Percentiles rank a stretch among this genome's conserved stretches.
Conservation (phyloP, 2,888 invertebrate species). For the Athripsodes cinereus region DNA sequence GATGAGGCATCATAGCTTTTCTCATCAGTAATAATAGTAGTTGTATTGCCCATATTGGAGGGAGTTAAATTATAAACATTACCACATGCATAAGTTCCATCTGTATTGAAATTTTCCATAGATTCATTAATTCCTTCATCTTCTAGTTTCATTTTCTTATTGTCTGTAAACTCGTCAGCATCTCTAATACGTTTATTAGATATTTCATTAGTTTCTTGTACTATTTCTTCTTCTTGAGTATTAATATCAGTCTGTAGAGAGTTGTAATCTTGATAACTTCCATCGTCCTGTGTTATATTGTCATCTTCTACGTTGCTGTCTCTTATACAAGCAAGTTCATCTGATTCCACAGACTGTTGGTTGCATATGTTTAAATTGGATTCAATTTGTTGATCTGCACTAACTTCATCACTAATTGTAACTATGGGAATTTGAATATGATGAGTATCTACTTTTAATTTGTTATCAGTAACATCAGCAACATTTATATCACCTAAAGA, state of each 20-base stretch:
- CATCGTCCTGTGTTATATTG: background rate
- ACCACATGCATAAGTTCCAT: background rate
- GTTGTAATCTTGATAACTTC: background rate
- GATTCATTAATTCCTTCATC: background rate
- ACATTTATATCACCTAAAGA: conserved; percentile 33
- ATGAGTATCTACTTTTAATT: conserved; percentile 16
- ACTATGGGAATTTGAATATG: conserved; percentile 16
- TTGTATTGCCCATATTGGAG: background rate
- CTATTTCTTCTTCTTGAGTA: background rate
- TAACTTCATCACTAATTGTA: background rate
- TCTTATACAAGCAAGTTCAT: background rate
- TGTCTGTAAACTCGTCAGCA: conserved; percentile 4
- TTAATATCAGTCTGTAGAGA: background rate
- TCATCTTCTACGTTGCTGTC: background rate
- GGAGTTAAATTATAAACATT: background rate
- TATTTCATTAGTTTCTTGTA: background rate
- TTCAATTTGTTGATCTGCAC: background rate
- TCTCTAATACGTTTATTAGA: conserved; percentile 13
- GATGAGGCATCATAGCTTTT: background rate
- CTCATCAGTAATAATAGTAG: no score
- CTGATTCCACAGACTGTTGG: background rate
- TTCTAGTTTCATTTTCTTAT: conserved; percentile 9
- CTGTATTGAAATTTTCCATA: background rate
- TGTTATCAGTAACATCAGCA: conserved; percentile 36
- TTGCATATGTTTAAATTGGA: background rate